These are phyloP conservation scores for Limnephilus rhombicus DNA, from an alignment of 2,888 invertebrate genomes.

Conservation along the genomic window DNA sequence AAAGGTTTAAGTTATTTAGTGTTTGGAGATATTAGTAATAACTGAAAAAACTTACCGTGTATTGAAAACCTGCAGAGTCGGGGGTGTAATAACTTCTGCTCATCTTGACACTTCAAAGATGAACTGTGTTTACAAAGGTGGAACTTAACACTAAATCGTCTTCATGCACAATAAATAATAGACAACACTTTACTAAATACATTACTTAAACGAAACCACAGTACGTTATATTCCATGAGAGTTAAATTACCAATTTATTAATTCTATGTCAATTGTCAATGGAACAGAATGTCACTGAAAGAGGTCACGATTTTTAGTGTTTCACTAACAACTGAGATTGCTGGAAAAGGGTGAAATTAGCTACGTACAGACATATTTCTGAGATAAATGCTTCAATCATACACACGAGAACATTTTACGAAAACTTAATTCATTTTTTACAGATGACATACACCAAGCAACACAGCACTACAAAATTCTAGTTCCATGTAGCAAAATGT, in stretches of 20 bases:
- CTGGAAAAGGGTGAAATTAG: not conserved
- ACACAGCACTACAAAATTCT: conserved; percentile 22
- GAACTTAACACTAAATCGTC: conserved; percentile 1
- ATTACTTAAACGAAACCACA: not conserved
- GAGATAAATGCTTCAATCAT: not conserved
- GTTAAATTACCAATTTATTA: not conserved
- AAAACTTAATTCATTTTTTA: conserved; percentile 13
- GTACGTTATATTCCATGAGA: not conserved
- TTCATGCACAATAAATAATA: conserved; percentile 15
- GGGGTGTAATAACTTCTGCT: conserved; percentile 62
- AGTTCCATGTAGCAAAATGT: not conserved
- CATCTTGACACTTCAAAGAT: conserved; percentile 52
- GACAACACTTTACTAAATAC: not conserved
- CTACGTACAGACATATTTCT: not conserved
- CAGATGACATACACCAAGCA: conserved; percentile 2
- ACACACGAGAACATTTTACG: not conserved
- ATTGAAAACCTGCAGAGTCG: conserved; percentile 60
- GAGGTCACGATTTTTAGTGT: conserved; percentile 36
- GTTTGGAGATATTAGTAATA: not conserved
- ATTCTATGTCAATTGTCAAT: conserved; percentile 7
- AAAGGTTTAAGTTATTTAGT: not conserved
- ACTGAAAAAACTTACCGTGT: conserved; percentile 55
- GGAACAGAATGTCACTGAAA: conserved; percentile 34
- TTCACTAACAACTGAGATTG: conserved; percentile 29
- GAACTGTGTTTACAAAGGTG: not conserved